These are phyloP conservation scores for Rotaria magnacalcarata DNA, from an alignment of 2,888 invertebrate species.

Conservation along the genomic window DNA sequence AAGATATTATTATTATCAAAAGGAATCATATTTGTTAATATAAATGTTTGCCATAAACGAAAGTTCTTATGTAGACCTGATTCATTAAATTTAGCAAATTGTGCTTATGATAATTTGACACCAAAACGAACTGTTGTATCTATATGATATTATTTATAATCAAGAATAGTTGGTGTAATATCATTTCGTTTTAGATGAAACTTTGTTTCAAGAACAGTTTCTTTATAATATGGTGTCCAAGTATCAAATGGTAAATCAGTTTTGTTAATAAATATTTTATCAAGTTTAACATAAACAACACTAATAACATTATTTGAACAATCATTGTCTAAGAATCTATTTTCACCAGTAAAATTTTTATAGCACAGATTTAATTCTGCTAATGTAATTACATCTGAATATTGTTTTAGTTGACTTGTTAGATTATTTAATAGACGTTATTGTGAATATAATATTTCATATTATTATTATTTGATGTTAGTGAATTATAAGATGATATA, in stretches of 20 bases:
- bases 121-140: conserved; percentile 88
- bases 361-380: conserved; percentile 78
- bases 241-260: conserved; percentile 84
- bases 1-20: too few species aligned
- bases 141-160: conserved; percentile 77
- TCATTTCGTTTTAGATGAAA: conserved; percentile 60
- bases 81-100: conserved; percentile 71
- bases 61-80: conserved; percentile 88
- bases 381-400: conserved; percentile 67
- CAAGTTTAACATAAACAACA: conserved; percentile 79
- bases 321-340: conserved; percentile 52
- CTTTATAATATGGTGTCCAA: conserved; percentile 95
- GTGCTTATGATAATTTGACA: conserved; percentile 69
- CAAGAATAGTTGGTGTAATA: not conserved
- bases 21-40: conserved; percentile 56
- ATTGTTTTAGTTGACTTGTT: conserved; percentile 67
- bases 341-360: conserved; percentile 76
- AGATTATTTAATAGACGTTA: conserved; percentile 56
- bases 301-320: conserved; percentile 60
- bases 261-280: conserved; percentile 72
- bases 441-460: conserved; percentile 65
- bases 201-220: conserved; percentile 81
- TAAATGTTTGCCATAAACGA: conserved; percentile 73
- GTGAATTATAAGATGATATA: conserved; percentile 88
- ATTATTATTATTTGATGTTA: conserved; percentile 80